Evolutionary conservation across 2,888 invertebrate species (phyloP).

Genomic region (Heliconius ismenius): DNA sequence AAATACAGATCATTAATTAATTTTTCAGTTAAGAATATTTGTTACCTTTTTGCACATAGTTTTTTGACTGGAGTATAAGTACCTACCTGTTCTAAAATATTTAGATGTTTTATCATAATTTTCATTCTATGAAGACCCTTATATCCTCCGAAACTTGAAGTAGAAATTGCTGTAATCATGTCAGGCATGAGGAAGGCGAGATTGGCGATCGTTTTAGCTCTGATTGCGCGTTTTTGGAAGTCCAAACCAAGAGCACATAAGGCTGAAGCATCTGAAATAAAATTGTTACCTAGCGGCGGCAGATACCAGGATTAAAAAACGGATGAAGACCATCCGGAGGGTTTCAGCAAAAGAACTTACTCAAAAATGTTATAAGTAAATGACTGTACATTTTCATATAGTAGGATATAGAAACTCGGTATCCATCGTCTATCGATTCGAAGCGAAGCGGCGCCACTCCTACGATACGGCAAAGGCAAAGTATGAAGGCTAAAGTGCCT

Average conservation of each 20-base stretch:
- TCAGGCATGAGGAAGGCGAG: conserved; percentile 7
- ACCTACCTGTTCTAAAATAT: not conserved
- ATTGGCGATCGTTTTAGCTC: not conserved
- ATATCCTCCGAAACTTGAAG: not conserved
- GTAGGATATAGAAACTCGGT: not conserved
- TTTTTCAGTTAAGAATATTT: too few species aligned
- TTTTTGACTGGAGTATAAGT: not conserved
- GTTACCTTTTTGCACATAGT: too few species aligned
- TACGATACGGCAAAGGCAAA: not conserved
- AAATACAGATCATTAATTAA: too few species aligned
- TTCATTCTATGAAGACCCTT: not conserved
- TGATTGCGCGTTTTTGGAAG: conserved; percentile 1
- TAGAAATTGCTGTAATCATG: not conserved
- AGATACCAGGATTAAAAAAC: not conserved
- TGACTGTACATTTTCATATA: not conserved
- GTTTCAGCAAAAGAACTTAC: not conserved
- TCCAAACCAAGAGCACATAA: not conserved
- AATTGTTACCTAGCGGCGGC: not conserved
- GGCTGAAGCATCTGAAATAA: not conserved
- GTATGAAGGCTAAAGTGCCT: not conserved
- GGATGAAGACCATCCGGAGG: too few species aligned
- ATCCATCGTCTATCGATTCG: not conserved
- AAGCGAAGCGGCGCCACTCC: conserved; percentile 13
- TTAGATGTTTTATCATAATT: conserved; percentile 1
- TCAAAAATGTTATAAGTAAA: not conserved